phyloP scores from a whole-genome alignment of 2,797 vertebrate genomes.

The Mus minutoides region DNA sequence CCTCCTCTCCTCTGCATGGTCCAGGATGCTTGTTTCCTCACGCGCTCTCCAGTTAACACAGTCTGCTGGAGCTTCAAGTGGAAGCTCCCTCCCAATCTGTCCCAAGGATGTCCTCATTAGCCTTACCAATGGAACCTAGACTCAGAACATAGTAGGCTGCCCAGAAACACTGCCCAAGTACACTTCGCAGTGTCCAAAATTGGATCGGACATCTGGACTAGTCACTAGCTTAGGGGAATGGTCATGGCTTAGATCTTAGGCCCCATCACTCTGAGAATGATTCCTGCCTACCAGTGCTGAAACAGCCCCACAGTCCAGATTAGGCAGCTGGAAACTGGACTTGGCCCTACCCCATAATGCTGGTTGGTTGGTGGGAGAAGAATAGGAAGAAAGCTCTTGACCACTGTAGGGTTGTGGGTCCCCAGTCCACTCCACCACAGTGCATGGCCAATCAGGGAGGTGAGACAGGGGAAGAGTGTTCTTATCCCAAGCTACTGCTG shows the following conservation, averaged over 20 bases:
- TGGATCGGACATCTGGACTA: background rate
- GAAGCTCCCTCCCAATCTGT: background rate
- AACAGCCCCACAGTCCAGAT: background rate
- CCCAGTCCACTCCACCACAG: too few species aligned
- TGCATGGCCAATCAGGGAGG: too few species aligned
- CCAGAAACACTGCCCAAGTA: background rate
- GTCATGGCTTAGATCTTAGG: background rate
- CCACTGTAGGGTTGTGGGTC: too few species aligned
- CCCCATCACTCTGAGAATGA: fast-evolving
- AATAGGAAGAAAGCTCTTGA: background rate
- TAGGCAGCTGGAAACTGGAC: background rate
- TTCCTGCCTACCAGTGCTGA: background rate
- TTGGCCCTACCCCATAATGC: background rate
- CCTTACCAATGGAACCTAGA: background rate
- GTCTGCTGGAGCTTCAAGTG: background rate
- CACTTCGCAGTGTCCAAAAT: background rate
- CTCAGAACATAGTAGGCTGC: background rate
- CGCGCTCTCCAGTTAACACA: background rate
- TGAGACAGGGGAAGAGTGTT: background rate
- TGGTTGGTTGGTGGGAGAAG: fast-evolving
- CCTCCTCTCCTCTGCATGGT: too few species aligned
- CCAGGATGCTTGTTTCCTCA: background rate
- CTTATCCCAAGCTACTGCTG: background rate
- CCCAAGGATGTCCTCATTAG: background rate
- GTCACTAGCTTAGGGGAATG: background rate